Conservation (phyloP, 2,888 invertebrate species). For the Megastigmus dorsalis region DNA sequence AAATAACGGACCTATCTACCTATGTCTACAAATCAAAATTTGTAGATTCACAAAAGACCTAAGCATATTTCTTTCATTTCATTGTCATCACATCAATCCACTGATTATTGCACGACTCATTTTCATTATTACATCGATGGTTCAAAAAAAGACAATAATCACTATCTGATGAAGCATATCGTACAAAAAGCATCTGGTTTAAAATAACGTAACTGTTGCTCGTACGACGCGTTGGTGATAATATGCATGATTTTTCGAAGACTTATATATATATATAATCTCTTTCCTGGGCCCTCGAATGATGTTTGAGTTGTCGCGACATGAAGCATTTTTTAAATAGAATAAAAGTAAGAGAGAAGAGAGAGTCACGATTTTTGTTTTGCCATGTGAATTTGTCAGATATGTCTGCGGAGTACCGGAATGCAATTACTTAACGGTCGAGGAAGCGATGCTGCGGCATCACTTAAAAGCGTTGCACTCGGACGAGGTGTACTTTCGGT, state of each 20-base stretch:
- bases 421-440: slow-evolving; percentile 83
- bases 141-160: neutral
- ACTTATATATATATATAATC: slow-evolving; percentile 33
- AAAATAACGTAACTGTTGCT: neutral
- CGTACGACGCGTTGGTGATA: neutral
- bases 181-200: neutral
- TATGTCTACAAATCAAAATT: too few relatives aligned
- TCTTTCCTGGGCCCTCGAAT: slow-evolving; percentile 26
- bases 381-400: slow-evolving; percentile 68
- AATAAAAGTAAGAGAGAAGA: too few relatives aligned
- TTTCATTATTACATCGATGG: neutral
- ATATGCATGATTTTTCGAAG: neutral
- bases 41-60: too few relatives aligned
- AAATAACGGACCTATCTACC: too few relatives aligned
- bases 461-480: slow-evolving; percentile 85
- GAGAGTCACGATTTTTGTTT: slow-evolving; percentile 2
- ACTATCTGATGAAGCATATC: neutral
- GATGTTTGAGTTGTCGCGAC: neutral
- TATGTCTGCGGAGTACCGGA: slow-evolving; percentile 83
- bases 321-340: too few relatives aligned
- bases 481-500: slow-evolving; percentile 78
- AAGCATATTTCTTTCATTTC: too few relatives aligned
- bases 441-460: slow-evolving; percentile 82
- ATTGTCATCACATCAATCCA: neutral
- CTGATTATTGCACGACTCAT: neutral